A percentile compares a stretch with the other conserved stretches of the same genome.
These are phyloP conservation scores for Phorcus lineatus DNA, from an alignment of 2,888 invertebrate species.

Conservation along the genomic window DNA sequence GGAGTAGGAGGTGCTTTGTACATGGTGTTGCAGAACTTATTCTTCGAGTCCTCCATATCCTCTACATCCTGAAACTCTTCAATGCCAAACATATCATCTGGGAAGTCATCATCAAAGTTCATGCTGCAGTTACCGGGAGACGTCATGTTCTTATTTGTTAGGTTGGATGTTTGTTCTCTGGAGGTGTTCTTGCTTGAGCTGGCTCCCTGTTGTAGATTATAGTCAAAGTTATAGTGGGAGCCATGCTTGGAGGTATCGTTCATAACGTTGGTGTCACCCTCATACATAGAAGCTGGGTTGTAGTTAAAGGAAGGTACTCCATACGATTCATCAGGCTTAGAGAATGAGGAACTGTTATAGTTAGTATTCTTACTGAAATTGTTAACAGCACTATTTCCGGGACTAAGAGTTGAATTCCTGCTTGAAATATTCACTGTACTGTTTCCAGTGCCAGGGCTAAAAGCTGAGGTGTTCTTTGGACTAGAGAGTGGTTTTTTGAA, in stretches of 20 bases:
- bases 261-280: not conserved
- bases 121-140: not conserved
- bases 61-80: conserved; percentile 40
- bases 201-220: not conserved
- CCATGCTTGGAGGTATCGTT: conserved; percentile 1
- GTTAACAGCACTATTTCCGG: not conserved
- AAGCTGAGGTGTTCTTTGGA: not conserved
- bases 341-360: not conserved
- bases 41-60: not conserved
- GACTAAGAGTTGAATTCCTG: too few relatives aligned
- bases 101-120: conserved; percentile 32
- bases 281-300: not conserved
- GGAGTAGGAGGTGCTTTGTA: not conserved
- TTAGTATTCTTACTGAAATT: not conserved
- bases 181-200: not conserved
- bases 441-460: not conserved
- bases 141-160: not conserved
- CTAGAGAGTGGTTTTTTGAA: conserved; percentile 42
- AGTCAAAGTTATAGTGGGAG: not conserved
- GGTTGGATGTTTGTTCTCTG: not conserved
- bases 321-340: not conserved
- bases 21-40: not conserved
- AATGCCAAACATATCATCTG: conserved; percentile 34
- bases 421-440: not conserved
- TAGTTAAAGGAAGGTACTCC: not conserved